Percentiles rank a stretch among this genome's conserved stretches.
Conservation (phyloP, 2,113 vertebrate species). For the Mus spicilegus region DNA sequence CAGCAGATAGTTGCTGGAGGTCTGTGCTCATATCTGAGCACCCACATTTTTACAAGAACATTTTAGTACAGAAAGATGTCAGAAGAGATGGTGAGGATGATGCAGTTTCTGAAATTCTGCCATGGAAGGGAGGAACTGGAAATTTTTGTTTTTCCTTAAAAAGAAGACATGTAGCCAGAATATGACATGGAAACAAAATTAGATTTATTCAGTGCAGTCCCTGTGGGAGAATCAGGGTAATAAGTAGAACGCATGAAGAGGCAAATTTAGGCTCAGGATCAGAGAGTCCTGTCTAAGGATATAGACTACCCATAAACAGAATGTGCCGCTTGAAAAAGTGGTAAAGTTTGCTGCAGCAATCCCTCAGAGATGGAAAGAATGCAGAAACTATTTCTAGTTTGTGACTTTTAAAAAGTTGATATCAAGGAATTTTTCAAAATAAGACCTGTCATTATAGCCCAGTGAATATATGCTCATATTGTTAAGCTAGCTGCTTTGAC, state of each 20-base stretch:
- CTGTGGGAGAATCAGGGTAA: constrained; percentile 54
- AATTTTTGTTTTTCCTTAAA: constrained; percentile 62
- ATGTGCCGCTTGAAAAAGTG: constrained; percentile 49
- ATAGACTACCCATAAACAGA: constrained; percentile 55
- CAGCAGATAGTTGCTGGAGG: constrained; percentile 23
- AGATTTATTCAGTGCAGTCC: constrained; percentile 53
- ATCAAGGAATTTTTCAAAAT: constrained; percentile 54
- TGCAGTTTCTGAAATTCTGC: constrained; percentile 47
- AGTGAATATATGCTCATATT: background rate
- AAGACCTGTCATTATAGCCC: background rate
- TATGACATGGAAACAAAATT: constrained; percentile 52
- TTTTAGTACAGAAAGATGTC: constrained; percentile 42
- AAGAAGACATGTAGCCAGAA: constrained; percentile 65
- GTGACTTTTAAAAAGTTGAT: constrained; percentile 48
- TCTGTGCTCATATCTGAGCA: constrained; percentile 43
- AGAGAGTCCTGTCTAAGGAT: constrained; percentile 66
- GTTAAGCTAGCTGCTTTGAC: background rate
- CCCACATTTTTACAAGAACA: constrained; percentile 56
- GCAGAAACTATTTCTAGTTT: constrained; percentile 44
- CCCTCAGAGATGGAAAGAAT: background rate
- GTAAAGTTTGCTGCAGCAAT: constrained; percentile 40
- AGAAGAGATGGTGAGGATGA: constrained; percentile 50
- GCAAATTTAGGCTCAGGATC: constrained; percentile 63
- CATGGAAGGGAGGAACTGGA: constrained; percentile 46
- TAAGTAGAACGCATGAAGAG: constrained; percentile 51